Base-by-base conservation (phyloP, 2,888 invertebrate species). In the Catocala fraxini region DNA sequence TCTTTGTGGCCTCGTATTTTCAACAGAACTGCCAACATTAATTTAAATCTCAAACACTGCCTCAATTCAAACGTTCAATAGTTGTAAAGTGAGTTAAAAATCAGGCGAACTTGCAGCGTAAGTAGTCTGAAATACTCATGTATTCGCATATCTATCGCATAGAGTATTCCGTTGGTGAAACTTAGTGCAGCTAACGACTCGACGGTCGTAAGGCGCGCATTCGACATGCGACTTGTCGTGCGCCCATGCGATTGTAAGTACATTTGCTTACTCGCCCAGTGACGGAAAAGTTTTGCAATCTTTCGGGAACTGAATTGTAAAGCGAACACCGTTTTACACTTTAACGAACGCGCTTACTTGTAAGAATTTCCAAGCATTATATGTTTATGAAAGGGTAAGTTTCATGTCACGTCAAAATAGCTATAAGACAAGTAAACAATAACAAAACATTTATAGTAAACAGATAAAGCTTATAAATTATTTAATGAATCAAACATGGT, bases 131-230 rank as follows among this genome's bases (percentile, higher is more conserved):
- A 64, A 66, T 66, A 65, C 53, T 59, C 53, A 13, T 48, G 60
- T 63, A 58, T 56, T 65, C 54, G 59, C 63, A 73, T 70, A 65
- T 57, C 64, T 61, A 67, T 57, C 49, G 53, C 65, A 67, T 73
- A 54, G 63, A 68, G 51, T 56, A 75, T 73, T 66, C 71, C 33
- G 61, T 67, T 63, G 59, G 65, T 63, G 65, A 66, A 71, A 75
- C 59, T 74, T 74, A 53, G 47, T 13, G 35, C 9, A 59, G 56
- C 61, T 65, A 62, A 66, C 64, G 62, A 56, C 60, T 51, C 57
- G 46, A 45, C 56, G 12, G 4, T 25, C 33, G 47, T 49, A 33
- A 33, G 34, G 47, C 46, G 15, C 15, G 13, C 46, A 15, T 46
- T 25, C 48, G 25, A 63, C 42, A 56, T 46, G 48, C 54, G 68